phyloP scores from a whole-genome alignment of 92 coral and sea anemone species.

The Porites divaricata region DNA sequence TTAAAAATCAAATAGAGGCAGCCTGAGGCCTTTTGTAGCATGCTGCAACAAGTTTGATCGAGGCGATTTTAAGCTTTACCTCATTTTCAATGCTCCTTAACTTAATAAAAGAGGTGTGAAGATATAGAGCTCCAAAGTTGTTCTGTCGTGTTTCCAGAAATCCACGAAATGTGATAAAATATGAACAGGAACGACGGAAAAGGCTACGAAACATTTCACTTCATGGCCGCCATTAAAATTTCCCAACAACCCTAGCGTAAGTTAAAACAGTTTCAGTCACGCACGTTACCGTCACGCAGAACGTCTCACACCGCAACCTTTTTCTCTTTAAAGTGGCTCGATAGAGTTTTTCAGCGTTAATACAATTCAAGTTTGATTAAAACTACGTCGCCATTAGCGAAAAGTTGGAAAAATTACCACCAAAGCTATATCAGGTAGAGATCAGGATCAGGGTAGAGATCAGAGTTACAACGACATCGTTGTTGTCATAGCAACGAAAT shows the following conservation, averaged over 20 bases:
- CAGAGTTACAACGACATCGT: too few species aligned
- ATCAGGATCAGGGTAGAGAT: too few species aligned
- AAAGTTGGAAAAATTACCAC: too few species aligned
- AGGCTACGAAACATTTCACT: slow-evolving; percentile 29
- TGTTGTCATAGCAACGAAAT: too few species aligned
- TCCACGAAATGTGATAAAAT: not conserved
- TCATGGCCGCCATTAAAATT: slow-evolving; percentile 64
- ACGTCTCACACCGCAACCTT: not conserved
- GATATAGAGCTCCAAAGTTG: not conserved
- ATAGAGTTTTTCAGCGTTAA: too few species aligned
- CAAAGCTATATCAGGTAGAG: too few species aligned
- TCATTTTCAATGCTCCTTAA: slow-evolving; percentile 10
- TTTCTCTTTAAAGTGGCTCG: not conserved
- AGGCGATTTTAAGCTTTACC: not conserved
- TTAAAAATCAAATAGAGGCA: too few species aligned
- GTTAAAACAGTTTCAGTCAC: not conserved
- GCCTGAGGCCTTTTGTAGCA: too few species aligned
- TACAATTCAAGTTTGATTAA: too few species aligned
- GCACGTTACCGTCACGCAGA: slow-evolving; percentile 15
- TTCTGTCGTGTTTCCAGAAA: slow-evolving; percentile 1
- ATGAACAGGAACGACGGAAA: not conserved
- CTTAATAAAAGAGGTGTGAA: not conserved
- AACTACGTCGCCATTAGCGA: too few species aligned
- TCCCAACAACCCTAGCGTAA: slow-evolving; percentile 44
- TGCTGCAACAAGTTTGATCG: not conserved